Evolutionary conservation across 2,888 invertebrate genomes (phyloP), one percentile per base, ranked within the genome.

Genomic region (Polylopha cassiicola): DNA sequence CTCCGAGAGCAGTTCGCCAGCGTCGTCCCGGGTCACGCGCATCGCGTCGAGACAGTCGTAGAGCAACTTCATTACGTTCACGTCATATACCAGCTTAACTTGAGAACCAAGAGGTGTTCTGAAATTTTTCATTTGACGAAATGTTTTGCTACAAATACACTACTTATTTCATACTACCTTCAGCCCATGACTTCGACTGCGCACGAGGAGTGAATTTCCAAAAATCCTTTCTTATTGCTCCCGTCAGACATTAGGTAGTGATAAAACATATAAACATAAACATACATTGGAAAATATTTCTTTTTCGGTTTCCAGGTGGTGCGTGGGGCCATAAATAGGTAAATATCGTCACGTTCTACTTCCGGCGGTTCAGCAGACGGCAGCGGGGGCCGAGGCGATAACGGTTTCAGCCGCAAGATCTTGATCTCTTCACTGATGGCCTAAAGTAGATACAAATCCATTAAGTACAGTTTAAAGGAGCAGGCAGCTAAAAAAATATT

Each of bases 271-370:
- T 3, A 11, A 3, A 6, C 8, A 13, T 21, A 4, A n/a, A 60
- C 67, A 57, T 47, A 84, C 84, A 74, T 75, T 1, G 84, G 84
- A 39, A 84, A 84, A 50, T 82, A 84, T 53, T 76, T 79, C 34
- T 47, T 62, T 9, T 44, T 57, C 1, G 33, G 41, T 1, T 44
- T 47, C 23, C 50, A 50, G 1, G 44, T 39, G 6, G 48, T 31
- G 1, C 64, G 55, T 1, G 71, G 73, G 1, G 63, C 51, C 58
- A 65, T 55, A 29, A 58, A 58, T 9, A 78, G 58, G 34, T 63
- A 59, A 10, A 80, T 64, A 3, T 67, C 59, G 0, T 81, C 72
- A 1, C 50, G 55, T 1, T 57, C 58, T 0, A 51, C 49, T 4
- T 55, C 58, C 0, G 51, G 47, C 0, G 54, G 50, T 0, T 55